Conservation (phyloP, 2,797 vertebrate genomes). For the Oophaga sylvatica region DNA sequence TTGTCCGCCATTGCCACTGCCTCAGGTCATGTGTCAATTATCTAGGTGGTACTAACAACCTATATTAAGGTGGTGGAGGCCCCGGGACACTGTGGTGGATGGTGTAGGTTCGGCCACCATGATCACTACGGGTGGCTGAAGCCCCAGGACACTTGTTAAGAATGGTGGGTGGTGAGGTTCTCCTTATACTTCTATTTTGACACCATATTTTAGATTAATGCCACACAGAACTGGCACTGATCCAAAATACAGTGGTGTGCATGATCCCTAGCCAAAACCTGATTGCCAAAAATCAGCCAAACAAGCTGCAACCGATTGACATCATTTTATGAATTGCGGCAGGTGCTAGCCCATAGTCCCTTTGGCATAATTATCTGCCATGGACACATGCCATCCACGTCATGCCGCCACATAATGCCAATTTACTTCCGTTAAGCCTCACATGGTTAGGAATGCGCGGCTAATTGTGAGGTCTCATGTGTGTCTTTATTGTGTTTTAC, state of each 20-base stretch:
- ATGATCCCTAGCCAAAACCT: background rate
- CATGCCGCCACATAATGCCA: constrained; percentile 22
- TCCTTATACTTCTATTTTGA: too few species aligned
- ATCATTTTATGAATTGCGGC: constrained; percentile 26
- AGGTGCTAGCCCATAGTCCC: background rate
- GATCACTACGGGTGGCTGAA: too few species aligned
- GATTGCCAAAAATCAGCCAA: too few species aligned
- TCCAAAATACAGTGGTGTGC: too few species aligned
- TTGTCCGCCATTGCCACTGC: too few species aligned
- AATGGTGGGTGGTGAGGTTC: too few species aligned
- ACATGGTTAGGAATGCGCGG: constrained; percentile 6
- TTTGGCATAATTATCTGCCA: constrained; percentile 9
- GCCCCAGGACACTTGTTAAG: too few species aligned
- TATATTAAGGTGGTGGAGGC: background rate
- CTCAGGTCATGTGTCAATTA: too few species aligned
- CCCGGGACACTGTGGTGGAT: background rate
- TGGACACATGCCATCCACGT: background rate
- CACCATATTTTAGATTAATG: too few species aligned
- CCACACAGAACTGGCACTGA: too few species aligned
- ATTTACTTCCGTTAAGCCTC: constrained; percentile 18
- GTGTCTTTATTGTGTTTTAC: background rate
- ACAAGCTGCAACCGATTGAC: constrained; percentile 10
- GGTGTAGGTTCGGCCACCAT: too few species aligned
- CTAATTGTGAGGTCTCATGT: constrained; percentile 21
- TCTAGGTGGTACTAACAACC: too few species aligned